Conservation (phyloP, 1,140 invertebrate species). For the Bombus waltoni region DNA sequence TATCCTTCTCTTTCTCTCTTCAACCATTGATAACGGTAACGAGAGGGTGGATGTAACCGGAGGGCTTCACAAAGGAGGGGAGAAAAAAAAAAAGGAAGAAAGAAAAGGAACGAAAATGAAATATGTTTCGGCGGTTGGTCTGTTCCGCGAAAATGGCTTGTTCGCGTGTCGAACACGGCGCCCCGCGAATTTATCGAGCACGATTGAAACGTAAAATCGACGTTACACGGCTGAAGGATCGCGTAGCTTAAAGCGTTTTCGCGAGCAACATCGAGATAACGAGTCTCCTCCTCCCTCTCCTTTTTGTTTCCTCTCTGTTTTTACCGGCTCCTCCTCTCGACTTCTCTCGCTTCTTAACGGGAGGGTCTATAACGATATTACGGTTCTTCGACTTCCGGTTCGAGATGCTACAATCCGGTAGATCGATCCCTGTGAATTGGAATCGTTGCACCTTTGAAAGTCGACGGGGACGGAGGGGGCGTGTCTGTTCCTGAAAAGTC, state of each 20-base stretch:
- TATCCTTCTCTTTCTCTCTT: no score
- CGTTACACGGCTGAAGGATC: constrained; percentile 13
- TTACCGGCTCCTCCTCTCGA: neutral
- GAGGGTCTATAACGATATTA: constrained; percentile 3
- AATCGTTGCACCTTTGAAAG: neutral
- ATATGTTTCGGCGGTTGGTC: constrained; percentile 25
- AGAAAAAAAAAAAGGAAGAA: neutral
- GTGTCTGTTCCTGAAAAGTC: neutral
- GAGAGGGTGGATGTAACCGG: neutral
- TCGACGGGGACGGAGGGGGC: neutral
- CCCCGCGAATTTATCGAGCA: constrained; percentile 25
- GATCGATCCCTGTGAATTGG: neutral
- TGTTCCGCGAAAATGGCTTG: constrained; percentile 18
- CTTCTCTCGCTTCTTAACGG: neutral
- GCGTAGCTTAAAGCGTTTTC: constrained; percentile 5
- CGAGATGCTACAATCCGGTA: neutral
- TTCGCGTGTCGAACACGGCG: constrained; percentile 18
- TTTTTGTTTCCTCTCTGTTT: neutral
- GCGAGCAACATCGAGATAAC: constrained; percentile 1
- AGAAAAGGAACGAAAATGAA: constrained; percentile 21
- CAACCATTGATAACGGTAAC: constrained; percentile 36
- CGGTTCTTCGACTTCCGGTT: neutral
- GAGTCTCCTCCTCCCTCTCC: neutral
- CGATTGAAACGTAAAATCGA: constrained; percentile 27
- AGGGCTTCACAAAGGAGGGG: neutral